phyloP scores from a whole-genome alignment of 1,140 invertebrate species.

The Neoseiulus cucumeris region DNA sequence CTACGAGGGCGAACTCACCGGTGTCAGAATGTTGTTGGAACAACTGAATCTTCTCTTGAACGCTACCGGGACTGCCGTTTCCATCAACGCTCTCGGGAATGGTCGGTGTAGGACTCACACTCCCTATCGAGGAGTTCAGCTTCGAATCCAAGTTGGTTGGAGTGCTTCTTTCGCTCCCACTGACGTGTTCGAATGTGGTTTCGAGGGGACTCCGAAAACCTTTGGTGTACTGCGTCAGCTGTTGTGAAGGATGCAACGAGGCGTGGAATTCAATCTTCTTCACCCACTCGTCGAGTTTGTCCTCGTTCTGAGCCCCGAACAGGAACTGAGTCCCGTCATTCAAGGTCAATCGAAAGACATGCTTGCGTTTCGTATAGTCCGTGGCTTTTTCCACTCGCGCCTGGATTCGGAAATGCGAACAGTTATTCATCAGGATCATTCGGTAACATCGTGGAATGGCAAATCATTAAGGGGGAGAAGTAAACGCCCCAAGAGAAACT shows the following conservation, averaged over 20 bases:
- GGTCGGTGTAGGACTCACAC: background rate
- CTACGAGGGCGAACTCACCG: background rate
- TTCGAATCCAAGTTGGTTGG: background rate
- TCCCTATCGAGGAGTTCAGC: background rate
- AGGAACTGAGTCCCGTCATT: constrained; percentile 81
- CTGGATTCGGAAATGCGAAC: constrained; percentile 28
- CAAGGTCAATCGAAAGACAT: constrained; percentile 69
- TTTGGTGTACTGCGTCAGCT: constrained; percentile 55
- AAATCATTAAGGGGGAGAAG: no score
- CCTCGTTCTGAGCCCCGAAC: constrained; percentile 49
- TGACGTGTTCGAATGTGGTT: constrained; percentile 4
- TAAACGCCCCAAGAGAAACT: background rate
- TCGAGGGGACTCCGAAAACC: background rate
- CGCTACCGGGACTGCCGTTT: background rate
- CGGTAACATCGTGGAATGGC: no score
- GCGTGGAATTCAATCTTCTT: constrained; percentile 84
- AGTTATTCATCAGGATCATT: background rate
- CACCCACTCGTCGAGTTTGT: constrained; percentile 75
- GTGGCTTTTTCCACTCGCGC: constrained; percentile 59
- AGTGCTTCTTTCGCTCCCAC: background rate
- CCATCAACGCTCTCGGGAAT: background rate
- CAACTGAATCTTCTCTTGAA: constrained; percentile 2
- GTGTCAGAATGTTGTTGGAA: background rate
- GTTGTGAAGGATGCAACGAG: constrained; percentile 62
- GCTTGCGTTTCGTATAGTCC: constrained; percentile 85